Evolutionary conservation across 2,113 vertebrate species (phyloP).

Genomic region (Ammodytes marinus): DNA sequence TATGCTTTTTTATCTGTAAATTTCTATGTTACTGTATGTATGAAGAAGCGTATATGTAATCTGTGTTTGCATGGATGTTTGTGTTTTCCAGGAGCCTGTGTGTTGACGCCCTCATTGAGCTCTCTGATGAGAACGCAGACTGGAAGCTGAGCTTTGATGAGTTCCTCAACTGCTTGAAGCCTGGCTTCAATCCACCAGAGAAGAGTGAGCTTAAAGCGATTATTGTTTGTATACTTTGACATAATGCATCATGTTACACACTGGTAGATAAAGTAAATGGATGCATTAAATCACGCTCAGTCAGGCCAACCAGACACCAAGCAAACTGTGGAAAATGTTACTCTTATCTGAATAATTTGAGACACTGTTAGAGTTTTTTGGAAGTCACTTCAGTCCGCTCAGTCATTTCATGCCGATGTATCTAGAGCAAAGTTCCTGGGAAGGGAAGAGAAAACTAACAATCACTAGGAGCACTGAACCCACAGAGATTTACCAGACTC

Average conservation of each 20-base stretch:
- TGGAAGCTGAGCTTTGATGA: conserved; percentile 99
- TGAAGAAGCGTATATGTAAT: conserved; percentile 19
- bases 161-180: conserved; percentile 98
- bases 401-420: conserved; percentile 27
- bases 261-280: neutral
- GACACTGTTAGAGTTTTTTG: conserved; percentile 3
- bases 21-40: neutral
- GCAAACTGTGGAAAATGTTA: conserved; percentile 1
- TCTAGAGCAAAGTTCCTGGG: conserved; percentile 71
- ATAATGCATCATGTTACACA: conserved; percentile 8
- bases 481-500: conserved; percentile 12
- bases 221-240: neutral
- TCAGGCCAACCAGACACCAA: neutral
- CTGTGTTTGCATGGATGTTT: conserved; percentile 29
- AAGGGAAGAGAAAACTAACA: conserved; percentile 38
- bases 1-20: neutral
- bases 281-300: neutral
- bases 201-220: conserved; percentile 89
- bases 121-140: conserved; percentile 98
- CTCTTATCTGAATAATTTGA: conserved; percentile 3
- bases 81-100: conserved; percentile 92
- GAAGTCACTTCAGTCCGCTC: neutral
- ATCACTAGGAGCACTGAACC: conserved; percentile 24
- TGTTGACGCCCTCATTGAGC: conserved; percentile 97
- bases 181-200: conserved; percentile 95